Evolutionary conservation across 2,113 vertebrate species (phyloP), one percentile per base, ranked within the genome.

Genomic region (Oophaga pumilio): DNA sequence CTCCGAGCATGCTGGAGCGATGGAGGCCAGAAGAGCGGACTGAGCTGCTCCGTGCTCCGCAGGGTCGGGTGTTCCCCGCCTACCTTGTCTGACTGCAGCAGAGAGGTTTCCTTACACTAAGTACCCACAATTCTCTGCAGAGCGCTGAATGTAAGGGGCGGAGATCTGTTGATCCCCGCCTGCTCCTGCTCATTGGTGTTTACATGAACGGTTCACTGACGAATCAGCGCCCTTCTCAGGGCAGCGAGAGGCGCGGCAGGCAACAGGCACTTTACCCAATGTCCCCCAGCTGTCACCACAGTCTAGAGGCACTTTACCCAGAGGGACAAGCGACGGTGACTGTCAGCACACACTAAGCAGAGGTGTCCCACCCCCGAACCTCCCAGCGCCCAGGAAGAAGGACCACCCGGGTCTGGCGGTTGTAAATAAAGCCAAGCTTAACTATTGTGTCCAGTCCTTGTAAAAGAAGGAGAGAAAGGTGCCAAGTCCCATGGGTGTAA

Each of bases 391-490:
- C 33, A 22, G 85, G 74, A 59, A 53, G 43, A 84, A 69, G 28
- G 62, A 69, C 82, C 76, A 88, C 15, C 50, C 85, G 13, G 68
- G 81, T 76, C 89, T 86, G 89, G 90, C 81, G 85, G 53, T 91
- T 90, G 89, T 64, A 85, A 91, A 90, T 89, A 85, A 89, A 83
- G 91, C 91, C 91, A 89, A 93, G 92, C 92, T 89, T 91, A 85
- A 88, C 90, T 93, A 94, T 94, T 94, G 94, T 95, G 91, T 94
- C 91, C 87, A 94, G 94, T 95, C 94, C 93, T 94, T 93, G 66
- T 90, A 93, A 76, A 85, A 76, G 73, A 62, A 73, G 92, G 89
- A 92, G 87, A 91, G 92, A 90, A 62, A 95, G 91, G 95, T 96
- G 95, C 95, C 95, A 96, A 96, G 95, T 94, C 93, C 89, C 93